Percentiles rank a stretch among this genome's conserved stretches.
phyloP scores from a whole-genome alignment of 2,113 vertebrate genomes.

The Anser brachyrhynchus region DNA sequence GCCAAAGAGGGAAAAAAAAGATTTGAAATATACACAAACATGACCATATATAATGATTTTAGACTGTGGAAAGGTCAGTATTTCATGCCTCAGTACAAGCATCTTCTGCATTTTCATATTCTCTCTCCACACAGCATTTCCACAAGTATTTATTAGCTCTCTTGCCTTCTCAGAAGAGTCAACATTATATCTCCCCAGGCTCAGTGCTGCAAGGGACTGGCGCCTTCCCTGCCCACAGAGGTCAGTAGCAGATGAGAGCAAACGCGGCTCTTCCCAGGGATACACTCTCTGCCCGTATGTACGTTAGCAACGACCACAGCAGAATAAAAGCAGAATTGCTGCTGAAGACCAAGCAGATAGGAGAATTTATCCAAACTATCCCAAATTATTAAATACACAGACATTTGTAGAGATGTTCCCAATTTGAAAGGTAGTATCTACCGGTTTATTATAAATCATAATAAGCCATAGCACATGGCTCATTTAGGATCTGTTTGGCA shows the following conservation, averaged over 20 bases:
- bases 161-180: neutral
- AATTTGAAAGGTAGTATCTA: neutral
- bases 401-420: neutral
- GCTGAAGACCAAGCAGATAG: neutral
- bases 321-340: neutral
- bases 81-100: neutral
- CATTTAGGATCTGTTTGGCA: too few species aligned
- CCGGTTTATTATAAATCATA: neutral
- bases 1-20: neutral
- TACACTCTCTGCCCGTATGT: rapidly evolving
- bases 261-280: neutral
- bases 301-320: neutral
- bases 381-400: neutral
- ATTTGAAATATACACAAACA: neutral
- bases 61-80: neutral
- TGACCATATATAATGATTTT: neutral
- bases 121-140: neutral
- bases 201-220: rapidly evolving
- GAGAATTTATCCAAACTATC: neutral
- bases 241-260: neutral
- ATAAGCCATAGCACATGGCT: neutral
- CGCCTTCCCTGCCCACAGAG: neutral
- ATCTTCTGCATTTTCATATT: neutral
- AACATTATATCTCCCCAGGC: neutral
- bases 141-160: neutral